These are phyloP conservation scores for Thecophora atra DNA, from an alignment of 2,888 invertebrate species.

Conservation along the genomic window DNA sequence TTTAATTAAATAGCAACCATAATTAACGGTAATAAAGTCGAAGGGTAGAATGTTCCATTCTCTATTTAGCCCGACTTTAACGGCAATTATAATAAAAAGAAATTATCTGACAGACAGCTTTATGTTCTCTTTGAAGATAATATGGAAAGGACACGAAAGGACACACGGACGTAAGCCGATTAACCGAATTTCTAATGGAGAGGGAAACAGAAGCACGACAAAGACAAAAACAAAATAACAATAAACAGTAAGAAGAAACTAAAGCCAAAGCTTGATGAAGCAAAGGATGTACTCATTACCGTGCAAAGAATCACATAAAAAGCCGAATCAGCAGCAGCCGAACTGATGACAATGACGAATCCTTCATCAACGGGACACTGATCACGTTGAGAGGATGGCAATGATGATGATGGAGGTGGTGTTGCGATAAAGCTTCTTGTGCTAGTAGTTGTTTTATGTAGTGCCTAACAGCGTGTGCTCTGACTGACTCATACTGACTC, in stretches of 20 bases:
- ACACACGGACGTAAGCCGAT: slow-evolving; percentile 23
- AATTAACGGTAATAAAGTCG: too few relatives aligned
- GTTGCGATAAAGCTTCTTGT: background rate
- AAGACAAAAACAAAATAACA: slow-evolving; percentile 11
- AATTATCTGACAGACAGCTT: background rate
- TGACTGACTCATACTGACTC: background rate
- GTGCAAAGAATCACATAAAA: background rate
- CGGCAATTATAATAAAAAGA: background rate
- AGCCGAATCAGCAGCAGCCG: background rate
- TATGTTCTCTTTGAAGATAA: background rate
- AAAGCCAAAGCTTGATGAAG: background rate
- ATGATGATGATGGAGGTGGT: background rate
- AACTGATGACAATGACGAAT: background rate
- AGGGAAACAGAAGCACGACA: slow-evolving; percentile 7
- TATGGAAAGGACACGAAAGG: background rate
- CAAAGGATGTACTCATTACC: background rate
- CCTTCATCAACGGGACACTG: background rate
- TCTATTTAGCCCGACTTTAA: too few relatives aligned
- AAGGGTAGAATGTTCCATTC: too few relatives aligned
- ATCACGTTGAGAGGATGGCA: background rate
- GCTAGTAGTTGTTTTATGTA: background rate
- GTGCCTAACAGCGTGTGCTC: background rate
- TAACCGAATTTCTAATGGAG: slow-evolving; percentile 21
- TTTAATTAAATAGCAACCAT: too few relatives aligned
- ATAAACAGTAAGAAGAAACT: background rate